A percentile compares a stretch with the other conserved stretches of the same genome.
Evolutionary conservation across 2,797 vertebrate genomes (phyloP).

Genomic region (Anas bahamensis): DNA sequence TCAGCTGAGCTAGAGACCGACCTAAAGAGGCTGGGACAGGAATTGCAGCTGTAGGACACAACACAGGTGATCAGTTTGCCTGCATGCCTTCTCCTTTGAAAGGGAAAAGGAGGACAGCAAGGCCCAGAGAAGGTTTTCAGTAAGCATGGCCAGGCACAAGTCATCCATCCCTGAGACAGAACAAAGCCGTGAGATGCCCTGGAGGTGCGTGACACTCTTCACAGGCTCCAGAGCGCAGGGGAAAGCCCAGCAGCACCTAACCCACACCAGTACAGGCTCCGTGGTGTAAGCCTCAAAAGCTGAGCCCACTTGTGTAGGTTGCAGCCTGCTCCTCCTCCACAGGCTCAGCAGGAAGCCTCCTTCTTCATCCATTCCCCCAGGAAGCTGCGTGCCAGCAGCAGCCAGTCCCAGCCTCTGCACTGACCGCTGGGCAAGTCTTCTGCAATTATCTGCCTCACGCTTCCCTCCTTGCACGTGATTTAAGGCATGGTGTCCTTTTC

Average conservation of each 20-base stretch:
- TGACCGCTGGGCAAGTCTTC: not conserved
- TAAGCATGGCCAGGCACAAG: not conserved
- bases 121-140: not conserved
- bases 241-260: not conserved
- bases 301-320: rapidly evolving
- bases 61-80: not conserved
- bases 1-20: not conserved
- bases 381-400: not conserved
- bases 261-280: not conserved
- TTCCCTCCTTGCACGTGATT: not conserved
- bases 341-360: rapidly evolving
- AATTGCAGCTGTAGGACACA: not conserved
- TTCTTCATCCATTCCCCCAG: not conserved
- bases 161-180: not conserved
- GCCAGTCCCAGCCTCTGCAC: not conserved
- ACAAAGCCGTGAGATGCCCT: not conserved
- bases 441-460: not conserved
- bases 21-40: not conserved
- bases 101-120: not conserved
- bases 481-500: not conserved
- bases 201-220: not conserved
- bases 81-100: not conserved
- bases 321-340: not conserved
- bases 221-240: not conserved
- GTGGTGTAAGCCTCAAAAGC: not conserved